Conservation (phyloP, 2,113 vertebrate genomes). For the Eonycteris spelaea region DNA sequence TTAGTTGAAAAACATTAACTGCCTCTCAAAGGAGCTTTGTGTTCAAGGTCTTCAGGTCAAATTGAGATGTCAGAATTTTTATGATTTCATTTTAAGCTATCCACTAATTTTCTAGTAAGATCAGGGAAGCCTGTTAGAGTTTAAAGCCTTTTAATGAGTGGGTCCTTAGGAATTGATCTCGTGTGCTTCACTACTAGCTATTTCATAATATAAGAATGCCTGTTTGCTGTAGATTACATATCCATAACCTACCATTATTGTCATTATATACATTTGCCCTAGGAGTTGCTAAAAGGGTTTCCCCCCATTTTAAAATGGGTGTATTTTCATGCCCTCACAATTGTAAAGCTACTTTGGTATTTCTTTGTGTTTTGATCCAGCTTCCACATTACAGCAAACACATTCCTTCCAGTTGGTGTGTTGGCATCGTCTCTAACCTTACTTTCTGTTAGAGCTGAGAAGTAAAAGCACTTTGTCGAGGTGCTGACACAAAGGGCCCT, state of each 20-base stretch:
- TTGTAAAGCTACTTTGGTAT: not conserved
- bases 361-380: not conserved
- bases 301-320: not conserved
- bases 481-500: not conserved
- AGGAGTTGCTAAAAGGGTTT: not conserved
- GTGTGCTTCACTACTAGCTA: not conserved
- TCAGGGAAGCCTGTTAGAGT: not conserved
- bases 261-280: not conserved
- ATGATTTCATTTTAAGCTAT: not conserved
- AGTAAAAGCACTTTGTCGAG: not conserved
- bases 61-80: not conserved
- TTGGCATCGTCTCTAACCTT: not conserved
- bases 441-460: not conserved
- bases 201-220: not conserved
- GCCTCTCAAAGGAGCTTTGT: constrained; percentile 20
- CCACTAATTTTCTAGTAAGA: constrained; percentile 23
- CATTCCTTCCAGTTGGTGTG: not conserved
- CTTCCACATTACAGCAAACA: not conserved
- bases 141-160: not conserved
- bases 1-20: not conserved
- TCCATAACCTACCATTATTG: not conserved
- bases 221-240: not conserved
- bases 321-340: not conserved
- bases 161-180: not conserved
- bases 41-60: constrained; percentile 25